A percentile compares a stretch with the other conserved stretches of the same genome.
Conservation (phyloP, 2,113 vertebrate genomes). For the Cavia porcellus region DNA sequence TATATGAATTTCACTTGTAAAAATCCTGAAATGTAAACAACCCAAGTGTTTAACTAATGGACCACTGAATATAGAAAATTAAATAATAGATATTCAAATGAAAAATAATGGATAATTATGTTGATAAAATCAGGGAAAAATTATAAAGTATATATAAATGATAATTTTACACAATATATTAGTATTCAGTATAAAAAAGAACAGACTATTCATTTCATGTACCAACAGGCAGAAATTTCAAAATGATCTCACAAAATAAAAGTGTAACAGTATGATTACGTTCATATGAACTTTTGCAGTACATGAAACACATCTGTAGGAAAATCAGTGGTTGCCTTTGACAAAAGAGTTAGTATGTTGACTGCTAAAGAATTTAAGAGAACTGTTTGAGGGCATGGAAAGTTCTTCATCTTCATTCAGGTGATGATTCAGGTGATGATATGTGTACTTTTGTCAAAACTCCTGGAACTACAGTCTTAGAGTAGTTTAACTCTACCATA, state of each 20-base stretch:
- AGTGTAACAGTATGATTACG: neutral
- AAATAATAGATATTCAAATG: conserved; percentile 16
- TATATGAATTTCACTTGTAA: neutral
- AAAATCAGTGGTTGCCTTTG: neutral
- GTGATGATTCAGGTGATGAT: neutral
- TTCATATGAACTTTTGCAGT: neutral
- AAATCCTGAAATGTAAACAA: neutral
- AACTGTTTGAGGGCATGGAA: neutral
- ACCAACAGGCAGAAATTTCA: neutral
- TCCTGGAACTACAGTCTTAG: neutral
- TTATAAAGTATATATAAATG: no score
- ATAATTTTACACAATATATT: neutral
- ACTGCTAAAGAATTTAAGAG: neutral
- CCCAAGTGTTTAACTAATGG: neutral
- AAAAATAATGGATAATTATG: conserved; percentile 12
- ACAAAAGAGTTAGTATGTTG: neutral
- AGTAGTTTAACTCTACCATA: neutral
- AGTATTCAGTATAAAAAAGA: neutral
- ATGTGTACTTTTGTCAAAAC: neutral
- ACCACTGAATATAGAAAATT: neutral
- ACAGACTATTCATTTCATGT: neutral
- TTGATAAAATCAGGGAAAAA: neutral
- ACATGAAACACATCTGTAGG: neutral
- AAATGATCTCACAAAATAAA: neutral
- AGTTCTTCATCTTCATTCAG: neutral